Conservation (phyloP, 2,888 invertebrate species). For the Eupithecia subfuscata region DNA sequence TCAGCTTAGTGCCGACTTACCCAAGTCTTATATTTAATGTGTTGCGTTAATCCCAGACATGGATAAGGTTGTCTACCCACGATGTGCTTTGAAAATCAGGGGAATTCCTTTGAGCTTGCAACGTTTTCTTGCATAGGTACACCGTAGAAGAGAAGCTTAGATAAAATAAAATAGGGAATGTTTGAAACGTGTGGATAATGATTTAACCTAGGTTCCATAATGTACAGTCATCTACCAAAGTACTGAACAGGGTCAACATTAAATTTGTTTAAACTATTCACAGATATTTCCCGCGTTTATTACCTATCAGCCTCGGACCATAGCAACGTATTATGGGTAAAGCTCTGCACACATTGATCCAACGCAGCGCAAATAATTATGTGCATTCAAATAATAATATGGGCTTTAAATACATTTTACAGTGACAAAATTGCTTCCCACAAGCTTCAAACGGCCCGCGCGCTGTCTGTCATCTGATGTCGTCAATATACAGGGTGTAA, state of each 20-base stretch:
- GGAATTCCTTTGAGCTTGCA: not conserved
- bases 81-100: not conserved
- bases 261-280: not conserved
- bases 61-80: not conserved
- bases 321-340: not conserved
- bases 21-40: constrained; percentile 45
- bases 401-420: too few species aligned
- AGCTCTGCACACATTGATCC: too few species aligned
- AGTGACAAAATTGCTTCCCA: too few species aligned
- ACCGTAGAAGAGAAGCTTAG: not conserved
- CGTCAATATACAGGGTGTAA: too few species aligned
- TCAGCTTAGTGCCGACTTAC: constrained; percentile 40
- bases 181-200: not conserved
- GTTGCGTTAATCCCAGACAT: constrained; percentile 29
- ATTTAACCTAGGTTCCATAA: not conserved
- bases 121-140: not conserved
- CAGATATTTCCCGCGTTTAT: not conserved
- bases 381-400: too few species aligned
- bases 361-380: too few species aligned
- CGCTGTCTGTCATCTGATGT: too few species aligned
- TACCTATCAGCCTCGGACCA: not conserved
- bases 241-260: not conserved
- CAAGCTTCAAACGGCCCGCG: too few species aligned
- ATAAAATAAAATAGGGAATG: not conserved
- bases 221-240: not conserved